These are phyloP conservation scores for Drosophila carrolli DNA, from an alignment of 1,140 invertebrate species.

Conservation along the genomic window DNA sequence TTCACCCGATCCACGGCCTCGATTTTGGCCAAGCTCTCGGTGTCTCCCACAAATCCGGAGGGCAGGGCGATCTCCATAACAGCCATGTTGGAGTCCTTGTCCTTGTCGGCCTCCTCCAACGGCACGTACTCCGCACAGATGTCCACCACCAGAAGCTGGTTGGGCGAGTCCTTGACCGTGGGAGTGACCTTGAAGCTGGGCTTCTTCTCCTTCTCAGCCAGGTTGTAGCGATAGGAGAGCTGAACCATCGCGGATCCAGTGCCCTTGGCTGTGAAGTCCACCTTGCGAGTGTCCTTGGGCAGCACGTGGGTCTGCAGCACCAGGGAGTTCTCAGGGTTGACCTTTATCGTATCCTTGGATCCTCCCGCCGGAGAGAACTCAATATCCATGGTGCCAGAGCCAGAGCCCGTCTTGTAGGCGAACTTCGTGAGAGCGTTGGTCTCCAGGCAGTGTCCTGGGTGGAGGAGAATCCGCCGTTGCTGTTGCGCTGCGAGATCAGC, in stretches of 20 bases:
- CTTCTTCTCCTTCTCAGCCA: constrained; percentile 92
- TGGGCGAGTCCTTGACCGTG: constrained; percentile 90
- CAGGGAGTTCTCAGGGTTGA: constrained; percentile 84
- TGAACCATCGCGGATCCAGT: constrained; percentile 92
- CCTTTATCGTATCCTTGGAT: constrained; percentile 76
- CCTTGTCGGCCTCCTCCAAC: constrained; percentile 24
- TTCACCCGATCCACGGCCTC: constrained; percentile 66
- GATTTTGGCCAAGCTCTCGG: constrained; percentile 60
- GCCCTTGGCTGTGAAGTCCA: constrained; percentile 89
- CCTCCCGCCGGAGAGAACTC: constrained; percentile 45
- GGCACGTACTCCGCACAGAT: constrained; percentile 87
- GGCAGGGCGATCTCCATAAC: constrained; percentile 94
- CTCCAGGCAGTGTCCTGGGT: constrained; percentile 91
- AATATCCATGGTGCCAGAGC: constrained; percentile 66
- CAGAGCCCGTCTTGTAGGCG: constrained; percentile 82
- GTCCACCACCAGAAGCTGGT: constrained; percentile 89
- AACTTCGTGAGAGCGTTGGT: constrained; percentile 88
- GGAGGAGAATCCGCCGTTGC: constrained; percentile 91
- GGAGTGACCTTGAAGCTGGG: constrained; percentile 92
- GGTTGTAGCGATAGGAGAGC: constrained; percentile 92
- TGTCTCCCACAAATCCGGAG: constrained; percentile 90
- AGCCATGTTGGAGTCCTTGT: constrained; percentile 91
- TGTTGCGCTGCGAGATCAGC: constrained; percentile 91
- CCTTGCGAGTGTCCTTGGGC: constrained; percentile 53
- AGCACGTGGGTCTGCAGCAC: constrained; percentile 84